Conservation (phyloP, 2,113 vertebrate genomes). For the Bufo gargarizans region DNA sequence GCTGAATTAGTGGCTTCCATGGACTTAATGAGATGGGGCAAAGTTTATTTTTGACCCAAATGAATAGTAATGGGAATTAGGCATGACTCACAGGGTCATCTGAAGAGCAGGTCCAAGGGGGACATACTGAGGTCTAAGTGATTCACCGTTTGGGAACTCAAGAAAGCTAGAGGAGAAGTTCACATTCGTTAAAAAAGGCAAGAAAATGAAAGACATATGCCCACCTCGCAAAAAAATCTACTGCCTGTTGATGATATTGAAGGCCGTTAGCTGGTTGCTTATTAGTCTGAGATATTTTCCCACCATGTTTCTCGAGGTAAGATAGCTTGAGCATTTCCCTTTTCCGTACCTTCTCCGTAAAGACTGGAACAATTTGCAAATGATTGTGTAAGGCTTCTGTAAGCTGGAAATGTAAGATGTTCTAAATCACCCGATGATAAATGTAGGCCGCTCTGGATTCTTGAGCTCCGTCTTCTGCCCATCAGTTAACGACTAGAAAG, state of each 20-base stretch:
- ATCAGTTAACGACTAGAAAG: constrained; percentile 21
- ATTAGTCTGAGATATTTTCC: neutral
- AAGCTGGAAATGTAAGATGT: constrained; percentile 3
- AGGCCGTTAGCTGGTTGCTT: neutral
- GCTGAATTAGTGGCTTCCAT: neutral
- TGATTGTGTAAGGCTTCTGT: constrained; percentile 10
- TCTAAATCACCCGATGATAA: constrained; percentile 15
- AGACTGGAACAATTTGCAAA: constrained; percentile 8
- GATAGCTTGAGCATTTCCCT: neutral
- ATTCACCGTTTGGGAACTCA: neutral
- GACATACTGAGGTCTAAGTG: neutral
- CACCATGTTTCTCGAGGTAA: neutral
- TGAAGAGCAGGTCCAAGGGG: neutral
- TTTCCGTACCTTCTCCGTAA: neutral
- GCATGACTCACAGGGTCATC: neutral
- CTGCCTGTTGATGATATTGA: neutral
- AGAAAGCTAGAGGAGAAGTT: neutral
- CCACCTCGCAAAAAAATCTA: neutral
- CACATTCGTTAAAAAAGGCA: neutral
- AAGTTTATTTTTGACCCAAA: constrained; percentile 4
- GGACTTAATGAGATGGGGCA: neutral
- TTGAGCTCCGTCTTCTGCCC: neutral
- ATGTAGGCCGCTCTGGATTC: neutral
- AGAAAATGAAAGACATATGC: neutral
- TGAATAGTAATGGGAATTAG: neutral